A percentile compares a stretch with the other conserved stretches of the same genome.
phyloP scores from a whole-genome alignment of 1,140 invertebrate species.

The Zaprionus kolodkinae region DNA sequence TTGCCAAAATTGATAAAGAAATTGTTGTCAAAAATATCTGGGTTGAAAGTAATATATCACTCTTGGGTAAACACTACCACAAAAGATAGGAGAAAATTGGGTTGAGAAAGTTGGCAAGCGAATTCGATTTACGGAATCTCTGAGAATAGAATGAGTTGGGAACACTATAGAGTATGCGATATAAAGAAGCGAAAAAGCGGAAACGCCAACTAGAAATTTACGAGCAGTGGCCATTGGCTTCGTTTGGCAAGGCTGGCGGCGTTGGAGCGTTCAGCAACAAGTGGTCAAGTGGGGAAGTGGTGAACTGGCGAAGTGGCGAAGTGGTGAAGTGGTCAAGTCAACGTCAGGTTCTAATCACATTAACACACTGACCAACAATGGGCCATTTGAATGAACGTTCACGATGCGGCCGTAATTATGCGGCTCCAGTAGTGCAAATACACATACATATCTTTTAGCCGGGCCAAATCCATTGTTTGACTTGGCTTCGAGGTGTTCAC shows the following conservation, averaged over 20 bases:
- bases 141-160: background rate
- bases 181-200: conserved; percentile 50
- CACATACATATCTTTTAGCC: conserved; percentile 53
- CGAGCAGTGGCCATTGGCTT: conserved; percentile 47
- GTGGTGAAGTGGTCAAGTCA: conserved; percentile 58
- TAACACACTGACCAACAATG: conserved; percentile 75
- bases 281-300: conserved; percentile 42
- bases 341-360: conserved; percentile 69
- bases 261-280: conserved; percentile 58
- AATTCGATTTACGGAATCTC: background rate
- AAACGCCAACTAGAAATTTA: conserved; percentile 68
- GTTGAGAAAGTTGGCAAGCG: conserved; percentile 6
- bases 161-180: background rate
- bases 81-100: background rate
- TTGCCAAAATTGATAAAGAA: background rate
- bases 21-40: background rate
- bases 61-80: background rate
- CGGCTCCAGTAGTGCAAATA: conserved; percentile 49
- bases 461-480: conserved; percentile 32
- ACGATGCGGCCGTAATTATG: conserved; percentile 58
- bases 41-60: background rate
- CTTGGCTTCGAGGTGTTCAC: conserved; percentile 43
- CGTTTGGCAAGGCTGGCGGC: conserved; percentile 46
- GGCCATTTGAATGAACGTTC: conserved; percentile 60
- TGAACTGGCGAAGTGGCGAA: background rate